A percentile compares a stretch with the other conserved stretches of the same genome.
These are phyloP conservation scores for Poeciliopsis turrubarensis DNA, from an alignment of 2,113 vertebrate genomes.

Conservation along the genomic window DNA sequence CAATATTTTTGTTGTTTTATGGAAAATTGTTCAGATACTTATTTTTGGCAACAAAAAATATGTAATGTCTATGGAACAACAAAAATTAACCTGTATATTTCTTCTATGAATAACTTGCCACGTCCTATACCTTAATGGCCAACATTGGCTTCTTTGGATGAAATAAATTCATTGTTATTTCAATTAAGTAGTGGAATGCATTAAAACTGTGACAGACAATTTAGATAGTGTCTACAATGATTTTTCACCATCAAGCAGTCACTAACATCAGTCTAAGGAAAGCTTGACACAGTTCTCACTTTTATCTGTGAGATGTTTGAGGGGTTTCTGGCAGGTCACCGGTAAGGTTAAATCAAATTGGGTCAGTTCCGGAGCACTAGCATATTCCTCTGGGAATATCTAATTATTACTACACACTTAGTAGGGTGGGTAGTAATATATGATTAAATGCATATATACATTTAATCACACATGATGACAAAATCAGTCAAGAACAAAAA, in stretches of 20 bases:
- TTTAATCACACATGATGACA: constrained; percentile 1
- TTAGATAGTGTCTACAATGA: too few relatives aligned
- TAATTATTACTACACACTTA: not conserved
- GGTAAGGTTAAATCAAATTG: not conserved
- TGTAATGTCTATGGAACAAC: not conserved
- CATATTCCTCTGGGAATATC: not conserved
- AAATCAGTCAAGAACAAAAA: constrained; percentile 41
- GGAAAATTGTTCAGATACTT: not conserved
- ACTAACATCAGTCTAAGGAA: too few relatives aligned
- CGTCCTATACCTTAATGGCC: too few relatives aligned
- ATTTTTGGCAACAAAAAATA: not conserved
- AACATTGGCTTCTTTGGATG: too few relatives aligned
- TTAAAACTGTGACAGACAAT: too few relatives aligned
- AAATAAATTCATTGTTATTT: too few relatives aligned
- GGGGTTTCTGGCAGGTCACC: not conserved
- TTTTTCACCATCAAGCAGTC: too few relatives aligned
- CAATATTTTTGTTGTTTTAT: not conserved
- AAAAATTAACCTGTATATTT: too few relatives aligned
- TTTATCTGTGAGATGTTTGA: not conserved
- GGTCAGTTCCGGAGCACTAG: not conserved
- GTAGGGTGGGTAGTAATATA: too few relatives aligned
- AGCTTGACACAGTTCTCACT: too few relatives aligned
- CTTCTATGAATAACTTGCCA: too few relatives aligned
- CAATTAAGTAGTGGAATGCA: too few relatives aligned
- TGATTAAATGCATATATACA: not conserved